Conservation (phyloP, 2,888 invertebrate species). For the Standfussiana lucernea region DNA sequence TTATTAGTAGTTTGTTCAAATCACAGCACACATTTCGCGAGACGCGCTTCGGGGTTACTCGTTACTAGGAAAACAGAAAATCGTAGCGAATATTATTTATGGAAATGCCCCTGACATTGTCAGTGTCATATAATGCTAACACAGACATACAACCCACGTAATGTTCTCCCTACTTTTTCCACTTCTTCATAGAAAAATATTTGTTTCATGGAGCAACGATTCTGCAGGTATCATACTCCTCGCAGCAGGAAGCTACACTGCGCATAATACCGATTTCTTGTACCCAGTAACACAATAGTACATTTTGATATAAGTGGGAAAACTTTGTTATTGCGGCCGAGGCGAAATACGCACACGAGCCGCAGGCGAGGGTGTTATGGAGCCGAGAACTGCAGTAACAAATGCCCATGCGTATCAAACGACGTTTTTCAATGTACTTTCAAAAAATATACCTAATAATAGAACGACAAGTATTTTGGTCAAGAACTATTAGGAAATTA, state of each 20-base stretch:
- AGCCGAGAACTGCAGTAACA: no score
- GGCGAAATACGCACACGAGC: no score
- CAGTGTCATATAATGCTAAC: neutral
- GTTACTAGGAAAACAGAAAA: constrained; percentile 20
- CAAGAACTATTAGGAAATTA: no score
- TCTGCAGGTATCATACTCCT: neutral
- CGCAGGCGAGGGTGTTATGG: no score
- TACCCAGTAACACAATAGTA: neutral
- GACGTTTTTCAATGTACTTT: no score
- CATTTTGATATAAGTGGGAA: no score
- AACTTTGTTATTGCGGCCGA: no score
- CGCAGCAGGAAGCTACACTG: neutral
- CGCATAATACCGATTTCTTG: neutral
- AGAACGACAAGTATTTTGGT: no score
- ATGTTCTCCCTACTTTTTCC: neutral
- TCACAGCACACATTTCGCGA: neutral
- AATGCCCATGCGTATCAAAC: no score
- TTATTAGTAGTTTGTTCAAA: neutral
- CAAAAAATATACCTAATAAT: no score
- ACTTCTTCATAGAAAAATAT: neutral
- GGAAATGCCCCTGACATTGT: neutral
- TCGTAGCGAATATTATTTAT: neutral
- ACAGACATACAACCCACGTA: neutral
- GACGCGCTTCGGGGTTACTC: neutral
- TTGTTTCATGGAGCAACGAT: neutral